Conservation (phyloP, 2,797 vertebrate genomes). For the Taenioides sp. region DNA sequence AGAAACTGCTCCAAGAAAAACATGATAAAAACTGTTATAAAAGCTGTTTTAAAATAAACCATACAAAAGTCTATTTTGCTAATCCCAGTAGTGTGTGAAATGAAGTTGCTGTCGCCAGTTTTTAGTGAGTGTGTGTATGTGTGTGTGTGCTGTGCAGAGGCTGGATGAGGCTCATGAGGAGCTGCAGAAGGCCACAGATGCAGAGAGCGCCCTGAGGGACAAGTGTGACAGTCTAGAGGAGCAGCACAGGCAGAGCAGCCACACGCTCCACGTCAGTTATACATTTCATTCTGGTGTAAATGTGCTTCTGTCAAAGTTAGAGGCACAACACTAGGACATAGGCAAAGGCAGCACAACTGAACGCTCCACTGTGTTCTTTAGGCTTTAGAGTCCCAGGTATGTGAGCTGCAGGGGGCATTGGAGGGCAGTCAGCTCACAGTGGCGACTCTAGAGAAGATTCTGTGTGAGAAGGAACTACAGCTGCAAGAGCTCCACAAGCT, state of each 20-base stretch:
- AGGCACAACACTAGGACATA: no score
- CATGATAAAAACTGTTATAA: no score
- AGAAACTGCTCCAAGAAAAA: no score
- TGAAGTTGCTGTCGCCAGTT: not conserved
- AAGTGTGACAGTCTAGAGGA: constrained; percentile 66
- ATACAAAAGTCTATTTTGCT: no score
- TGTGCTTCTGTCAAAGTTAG: no score
- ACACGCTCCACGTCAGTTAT: constrained; percentile 58
- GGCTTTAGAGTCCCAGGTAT: constrained; percentile 24
- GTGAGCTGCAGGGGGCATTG: constrained; percentile 48
- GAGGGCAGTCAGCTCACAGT: constrained; percentile 41
- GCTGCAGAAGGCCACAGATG: constrained; percentile 65
- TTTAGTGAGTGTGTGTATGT: not conserved
- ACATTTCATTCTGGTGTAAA: no score
- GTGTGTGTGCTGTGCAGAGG: constrained; percentile 55
- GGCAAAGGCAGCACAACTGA: no score
- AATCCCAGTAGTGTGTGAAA: no score
- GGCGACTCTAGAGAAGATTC: constrained; percentile 61
- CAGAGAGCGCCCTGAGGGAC: constrained; percentile 57
- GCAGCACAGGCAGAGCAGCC: constrained; percentile 55
- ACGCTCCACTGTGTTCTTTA: constrained; percentile 12
- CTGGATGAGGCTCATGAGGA: constrained; percentile 74
- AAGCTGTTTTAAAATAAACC: no score
- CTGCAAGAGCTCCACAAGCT: constrained; percentile 58
- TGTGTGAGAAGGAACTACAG: constrained; percentile 76